Evolutionary conservation across 2,888 invertebrate species (phyloP), one percentile per base, ranked within the genome.

Genomic region (Chironomus riparius): DNA sequence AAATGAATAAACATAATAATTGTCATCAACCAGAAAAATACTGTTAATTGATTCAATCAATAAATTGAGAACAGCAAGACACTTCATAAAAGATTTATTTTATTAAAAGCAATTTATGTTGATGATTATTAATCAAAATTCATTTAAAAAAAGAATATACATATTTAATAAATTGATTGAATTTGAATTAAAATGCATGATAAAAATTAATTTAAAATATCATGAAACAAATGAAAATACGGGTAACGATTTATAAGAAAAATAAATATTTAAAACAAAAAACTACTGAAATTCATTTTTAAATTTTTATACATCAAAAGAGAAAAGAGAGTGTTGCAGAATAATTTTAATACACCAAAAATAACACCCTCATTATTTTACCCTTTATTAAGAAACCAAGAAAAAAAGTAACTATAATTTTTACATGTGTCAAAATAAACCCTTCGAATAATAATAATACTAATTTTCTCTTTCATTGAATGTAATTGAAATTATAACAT

Each of bases 401-500:
- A 7, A 56, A 56, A 15, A 56, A n/a, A 56, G n/a, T 56, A 56
- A 15, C n/a, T 56, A 56, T 56, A 72, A 72, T 72, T 61, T 62
- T 62, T 28, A 72, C 72, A 72, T 72, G 61, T 72, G 72, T 70
- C 10, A 56, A 70, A 50, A 56, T 48, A 50, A 28, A 72, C 72
- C 72, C 72, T 72, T 38, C 61, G 38, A 24, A 47, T 18, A 21
- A 72, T 28, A 38, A 72, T 18, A 7, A 28, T 50, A 61, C 72
- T 71, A 71, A 71, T 56, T 71, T 62, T 72, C 72, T 62, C 38
- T 38, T 72, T 72, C 72, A 72, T 72, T 72, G 72, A 72, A 72
- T 47, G 4, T 72, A 72, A 72, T 72, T 72, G 62, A 61, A 72
- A 62, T 72, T 61, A 38, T 38, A 61, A 72, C 72, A 72, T 62